A percentile compares a stretch with the other conserved stretches of the same genome.
phyloP scores from a whole-genome alignment of 1,140 invertebrate genomes.

The Danaus plexippus region DNA sequence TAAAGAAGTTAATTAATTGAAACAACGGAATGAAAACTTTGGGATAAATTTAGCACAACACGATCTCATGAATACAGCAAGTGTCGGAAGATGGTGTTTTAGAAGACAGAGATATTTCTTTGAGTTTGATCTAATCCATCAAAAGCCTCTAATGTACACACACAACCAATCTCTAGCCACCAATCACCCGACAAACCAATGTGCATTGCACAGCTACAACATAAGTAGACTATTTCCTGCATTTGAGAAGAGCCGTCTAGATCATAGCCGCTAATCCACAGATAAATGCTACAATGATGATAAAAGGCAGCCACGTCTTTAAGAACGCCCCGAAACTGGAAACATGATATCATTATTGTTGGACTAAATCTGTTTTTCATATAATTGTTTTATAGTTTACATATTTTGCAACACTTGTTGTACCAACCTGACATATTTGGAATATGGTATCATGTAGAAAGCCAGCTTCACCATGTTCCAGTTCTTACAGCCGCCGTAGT shows the following conservation, averaged over 20 bases:
- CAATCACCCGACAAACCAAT: no score
- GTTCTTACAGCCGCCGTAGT: slow-evolving; percentile 80
- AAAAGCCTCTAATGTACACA: no score
- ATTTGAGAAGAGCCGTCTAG: slow-evolving; percentile 24
- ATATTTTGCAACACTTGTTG: slow-evolving; percentile 8
- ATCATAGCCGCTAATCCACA: slow-evolving; percentile 43
- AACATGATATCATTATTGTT: slow-evolving; percentile 32
- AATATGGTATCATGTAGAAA: slow-evolving; percentile 82
- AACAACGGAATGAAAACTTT: no score
- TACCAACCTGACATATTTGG: slow-evolving; percentile 87
- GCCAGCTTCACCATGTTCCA: slow-evolving; percentile 97
- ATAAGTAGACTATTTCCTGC: slow-evolving; percentile 7
- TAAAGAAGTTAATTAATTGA: no score
- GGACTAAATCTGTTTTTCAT: background rate
- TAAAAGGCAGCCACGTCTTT: slow-evolving; percentile 92
- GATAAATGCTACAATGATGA: slow-evolving; percentile 73
- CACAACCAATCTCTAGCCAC: no score
- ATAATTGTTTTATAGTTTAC: slow-evolving; percentile 4
- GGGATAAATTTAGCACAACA: no score
- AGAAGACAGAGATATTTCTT: no score
- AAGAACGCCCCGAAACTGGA: slow-evolving; percentile 81
- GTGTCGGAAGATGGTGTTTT: no score
- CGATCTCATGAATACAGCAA: no score
- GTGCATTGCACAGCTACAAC: no score
- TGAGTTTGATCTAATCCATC: no score